phyloP scores from a whole-genome alignment of 2,797 vertebrate species.

The Heteromormyrus szaboi region DNA sequence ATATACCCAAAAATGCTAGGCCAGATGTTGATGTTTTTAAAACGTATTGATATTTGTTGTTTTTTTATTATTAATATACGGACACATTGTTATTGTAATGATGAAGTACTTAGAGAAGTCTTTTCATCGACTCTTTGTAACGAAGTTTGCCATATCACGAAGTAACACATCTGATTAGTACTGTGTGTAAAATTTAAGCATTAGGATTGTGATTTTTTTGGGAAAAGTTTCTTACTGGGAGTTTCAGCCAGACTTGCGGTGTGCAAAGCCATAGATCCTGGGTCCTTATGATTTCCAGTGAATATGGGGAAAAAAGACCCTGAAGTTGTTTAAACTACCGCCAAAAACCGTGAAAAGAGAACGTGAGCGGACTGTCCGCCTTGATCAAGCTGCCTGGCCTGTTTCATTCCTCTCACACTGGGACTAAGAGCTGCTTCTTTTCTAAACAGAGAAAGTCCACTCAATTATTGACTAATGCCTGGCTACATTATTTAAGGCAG shows the following conservation, averaged over 20 bases:
- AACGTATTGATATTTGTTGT: neutral
- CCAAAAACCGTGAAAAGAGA: neutral
- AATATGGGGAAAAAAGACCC: neutral
- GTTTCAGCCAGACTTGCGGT: neutral
- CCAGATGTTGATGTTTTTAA: neutral
- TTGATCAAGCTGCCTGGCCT: slow-evolving; percentile 43
- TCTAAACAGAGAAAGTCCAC: slow-evolving; percentile 60
- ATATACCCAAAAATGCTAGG: neutral
- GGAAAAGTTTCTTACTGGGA: neutral
- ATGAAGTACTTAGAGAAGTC: neutral
- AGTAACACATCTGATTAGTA: neutral
- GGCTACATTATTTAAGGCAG: slow-evolving; percentile 67
- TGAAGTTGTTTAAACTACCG: neutral
- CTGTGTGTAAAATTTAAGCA: neutral
- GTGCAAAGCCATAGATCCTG: neutral
- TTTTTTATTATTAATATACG: neutral
- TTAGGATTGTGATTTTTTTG: neutral
- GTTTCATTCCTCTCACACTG: slow-evolving; percentile 41
- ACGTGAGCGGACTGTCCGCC: neutral
- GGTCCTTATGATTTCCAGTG: neutral
- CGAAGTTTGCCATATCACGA: neutral
- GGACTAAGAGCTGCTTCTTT: slow-evolving; percentile 55
- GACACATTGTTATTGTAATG: neutral
- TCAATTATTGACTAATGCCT: slow-evolving; percentile 74
- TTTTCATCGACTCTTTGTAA: neutral